phyloP scores from a whole-genome alignment of 2,113 vertebrate genomes.

The Sinocyclocheilus anophthalmus region DNA sequence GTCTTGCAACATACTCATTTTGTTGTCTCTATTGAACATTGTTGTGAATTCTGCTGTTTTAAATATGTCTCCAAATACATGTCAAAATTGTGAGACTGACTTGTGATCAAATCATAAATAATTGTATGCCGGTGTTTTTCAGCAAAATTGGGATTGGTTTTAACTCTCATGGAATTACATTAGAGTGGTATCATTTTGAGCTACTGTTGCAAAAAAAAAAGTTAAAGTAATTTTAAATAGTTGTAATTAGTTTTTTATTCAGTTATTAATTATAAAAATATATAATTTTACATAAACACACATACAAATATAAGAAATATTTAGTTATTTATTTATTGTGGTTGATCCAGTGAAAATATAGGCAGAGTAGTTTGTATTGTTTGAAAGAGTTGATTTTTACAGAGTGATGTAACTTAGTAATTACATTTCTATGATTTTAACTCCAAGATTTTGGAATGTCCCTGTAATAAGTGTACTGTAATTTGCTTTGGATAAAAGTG shows the following conservation, averaged over 20 bases:
- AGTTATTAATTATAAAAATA: no score
- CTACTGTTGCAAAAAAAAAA: no score
- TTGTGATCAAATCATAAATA: not conserved
- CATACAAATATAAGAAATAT: no score
- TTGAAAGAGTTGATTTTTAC: not conserved
- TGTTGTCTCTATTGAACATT: not conserved
- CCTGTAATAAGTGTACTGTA: not conserved
- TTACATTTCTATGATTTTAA: not conserved
- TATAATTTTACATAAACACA: no score
- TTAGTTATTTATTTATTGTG: no score
- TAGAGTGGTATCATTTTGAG: no score
- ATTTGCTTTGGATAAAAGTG: slow-evolving; percentile 2
- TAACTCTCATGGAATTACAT: no score
- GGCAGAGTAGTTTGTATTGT: not conserved
- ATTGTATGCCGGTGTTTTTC: no score
- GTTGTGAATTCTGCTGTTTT: not conserved
- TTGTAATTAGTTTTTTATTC: no score
- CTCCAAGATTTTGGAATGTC: not conserved
- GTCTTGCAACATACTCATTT: not conserved
- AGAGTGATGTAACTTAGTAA: not conserved
- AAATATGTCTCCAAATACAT: not conserved
- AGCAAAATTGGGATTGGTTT: no score
- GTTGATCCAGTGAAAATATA: not conserved
- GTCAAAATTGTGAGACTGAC: not conserved
- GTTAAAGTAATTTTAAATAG: no score